phyloP scores from a whole-genome alignment of 2,888 invertebrate genomes.

The Norana najaformis region DNA sequence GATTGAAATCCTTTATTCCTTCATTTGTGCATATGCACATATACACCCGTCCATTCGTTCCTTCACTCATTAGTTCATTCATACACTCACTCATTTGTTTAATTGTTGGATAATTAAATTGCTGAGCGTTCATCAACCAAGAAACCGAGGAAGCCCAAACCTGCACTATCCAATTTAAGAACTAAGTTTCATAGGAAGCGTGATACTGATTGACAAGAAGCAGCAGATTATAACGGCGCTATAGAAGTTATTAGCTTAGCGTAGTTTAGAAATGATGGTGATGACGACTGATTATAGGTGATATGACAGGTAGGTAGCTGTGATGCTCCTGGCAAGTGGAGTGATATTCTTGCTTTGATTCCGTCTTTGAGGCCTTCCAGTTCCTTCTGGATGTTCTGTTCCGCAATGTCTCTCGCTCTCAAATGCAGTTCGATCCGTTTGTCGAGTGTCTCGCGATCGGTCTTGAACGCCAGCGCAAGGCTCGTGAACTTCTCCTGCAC shows the following conservation, averaged over 20 bases:
- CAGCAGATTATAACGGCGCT: background rate
- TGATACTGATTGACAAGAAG: background rate
- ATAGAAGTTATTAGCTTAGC: no score
- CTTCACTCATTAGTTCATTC: background rate
- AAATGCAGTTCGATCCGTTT: slow-evolving; percentile 68
- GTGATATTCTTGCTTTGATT: slow-evolving; percentile 54
- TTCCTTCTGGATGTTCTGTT: slow-evolving; percentile 68
- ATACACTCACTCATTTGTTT: background rate
- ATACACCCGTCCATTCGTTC: background rate
- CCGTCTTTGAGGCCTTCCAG: slow-evolving; percentile 64
- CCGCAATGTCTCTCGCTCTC: slow-evolving; percentile 68
- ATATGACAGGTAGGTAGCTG: no score
- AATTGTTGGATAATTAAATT: background rate
- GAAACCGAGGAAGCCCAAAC: no score
- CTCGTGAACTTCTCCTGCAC: slow-evolving; percentile 68
- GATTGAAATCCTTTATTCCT: no score
- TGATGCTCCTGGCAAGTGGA: no score
- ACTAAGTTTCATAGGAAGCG: no score
- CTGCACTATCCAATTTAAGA: background rate
- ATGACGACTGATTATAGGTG: no score
- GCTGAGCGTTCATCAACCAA: background rate
- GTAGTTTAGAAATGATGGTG: no score
- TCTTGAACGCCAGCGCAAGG: slow-evolving; percentile 68
- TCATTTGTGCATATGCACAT: no score
- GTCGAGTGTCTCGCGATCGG: slow-evolving; percentile 68